Conservation (phyloP, 2,797 vertebrate genomes). For the Salarias fasciatus region DNA sequence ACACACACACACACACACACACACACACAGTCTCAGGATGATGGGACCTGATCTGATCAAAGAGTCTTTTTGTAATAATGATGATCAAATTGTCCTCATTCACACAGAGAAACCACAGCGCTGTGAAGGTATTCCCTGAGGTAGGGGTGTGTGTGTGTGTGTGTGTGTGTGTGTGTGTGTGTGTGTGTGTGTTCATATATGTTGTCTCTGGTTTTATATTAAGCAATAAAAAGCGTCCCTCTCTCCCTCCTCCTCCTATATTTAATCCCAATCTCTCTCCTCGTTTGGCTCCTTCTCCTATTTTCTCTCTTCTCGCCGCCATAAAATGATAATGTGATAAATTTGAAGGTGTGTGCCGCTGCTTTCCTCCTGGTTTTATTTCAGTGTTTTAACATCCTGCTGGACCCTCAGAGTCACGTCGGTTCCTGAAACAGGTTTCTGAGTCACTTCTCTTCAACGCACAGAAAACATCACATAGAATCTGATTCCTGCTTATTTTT, state of each 20-base stretch:
- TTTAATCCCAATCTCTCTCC: not conserved
- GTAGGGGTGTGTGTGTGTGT: slow-evolving; percentile 13
- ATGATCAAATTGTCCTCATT: slow-evolving; percentile 70
- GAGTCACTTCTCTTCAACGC: too few relatives aligned
- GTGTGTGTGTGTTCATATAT: too few relatives aligned
- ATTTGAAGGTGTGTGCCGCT: too few relatives aligned
- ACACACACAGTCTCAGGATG: slow-evolving; percentile 32
- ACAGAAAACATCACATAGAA: too few relatives aligned
- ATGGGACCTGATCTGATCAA: slow-evolving; percentile 75
- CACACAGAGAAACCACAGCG: slow-evolving; percentile 38
- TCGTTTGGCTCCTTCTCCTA: too few relatives aligned
- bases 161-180: slow-evolving; percentile 3
- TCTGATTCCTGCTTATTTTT: too few relatives aligned
- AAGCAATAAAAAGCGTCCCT: not conserved
- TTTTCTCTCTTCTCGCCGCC: too few relatives aligned
- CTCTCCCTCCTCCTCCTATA: not conserved
- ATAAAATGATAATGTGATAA: too few relatives aligned
- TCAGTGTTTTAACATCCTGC: too few relatives aligned
- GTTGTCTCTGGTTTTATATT: not conserved
- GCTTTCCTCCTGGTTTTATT: too few relatives aligned
- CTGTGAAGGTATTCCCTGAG: slow-evolving; percentile 37
- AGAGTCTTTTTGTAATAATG: slow-evolving; percentile 71
- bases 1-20: slow-evolving; percentile 14
- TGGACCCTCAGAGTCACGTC: too few relatives aligned
- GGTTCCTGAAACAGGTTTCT: too few relatives aligned